Evolutionary conservation across 2,888 invertebrate species (phyloP), one percentile per base, ranked within the genome.

Genomic region (Drosophila anomelani): DNA sequence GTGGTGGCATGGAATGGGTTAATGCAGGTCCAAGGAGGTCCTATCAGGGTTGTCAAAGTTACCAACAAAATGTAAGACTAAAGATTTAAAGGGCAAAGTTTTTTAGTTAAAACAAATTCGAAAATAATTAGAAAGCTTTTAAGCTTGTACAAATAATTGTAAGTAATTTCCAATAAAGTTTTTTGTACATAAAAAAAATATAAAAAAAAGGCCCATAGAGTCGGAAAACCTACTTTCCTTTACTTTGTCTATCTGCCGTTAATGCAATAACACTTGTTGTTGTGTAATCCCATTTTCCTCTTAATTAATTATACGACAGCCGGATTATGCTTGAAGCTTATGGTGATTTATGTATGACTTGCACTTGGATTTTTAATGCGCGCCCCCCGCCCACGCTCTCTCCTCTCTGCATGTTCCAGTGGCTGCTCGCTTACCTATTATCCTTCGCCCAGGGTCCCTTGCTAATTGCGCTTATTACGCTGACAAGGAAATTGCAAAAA

Each of bases 381-480:
- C 12, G 36, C 8, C 3, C 23, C 23, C 23, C 23, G 1, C 23
- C 23, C 3, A 3, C 2, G 3, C 23, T 5, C 15, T 23, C n/a
- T 15, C 9, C 34, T 15, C 8, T 9, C 43, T 46, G 38, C 62
- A 38, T n/a, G 46, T 38, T 23, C 36, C 34, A 29, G 36, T 59
- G 12, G 51, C 4, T 15, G 2, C 20, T 20, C 20, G 20, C 13
- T 34, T n/a, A 15, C 57, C 20, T 20, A 46, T 29, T 58, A 46
- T 63, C 38, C 39, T 26, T 12, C 29, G 17, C 23, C 44, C 44
- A 38, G 13, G 46, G 57, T 29, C 38, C 63, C 20, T 13, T 36
- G 39, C 29, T 68, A 68, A 68, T 68, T 68, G 68, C 57, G 70
- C 68, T 56, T 69, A 68, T 70, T 68, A 68, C 36, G 47, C 68